Evolutionary conservation across 2,888 invertebrate genomes (phyloP), one percentile per base, ranked within the genome.

Genomic region (Anarsia innoxiella): DNA sequence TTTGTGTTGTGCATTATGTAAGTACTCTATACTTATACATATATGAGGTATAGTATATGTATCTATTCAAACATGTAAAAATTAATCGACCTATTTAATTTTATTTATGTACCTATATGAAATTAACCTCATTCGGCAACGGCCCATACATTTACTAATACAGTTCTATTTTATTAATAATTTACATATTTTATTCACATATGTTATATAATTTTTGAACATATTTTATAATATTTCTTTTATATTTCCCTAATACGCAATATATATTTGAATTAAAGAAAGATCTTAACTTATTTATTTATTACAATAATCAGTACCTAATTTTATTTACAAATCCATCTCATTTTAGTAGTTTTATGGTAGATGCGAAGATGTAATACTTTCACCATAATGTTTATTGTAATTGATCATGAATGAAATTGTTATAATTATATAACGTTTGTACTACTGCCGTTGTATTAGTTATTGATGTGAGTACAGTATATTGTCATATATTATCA

Each of bases 1-100:
- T 61, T 59, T 68, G 64, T 73, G 62, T 66, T 69, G 65, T 73
- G 67, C 63, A 63, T 66, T 66, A 26, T 8, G 25, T 35, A 28
- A 14, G 14, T 35, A 16, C n/a, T 28, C 12, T 13, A 13, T 28
- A 28, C 12, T 28, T 35, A 35, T 35, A 28, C 14, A 12, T 35
- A 25, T 34, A 34, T 34, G 15, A 19, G 12, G 12, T 35, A 28
- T 35, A 28, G 16, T 35, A 34, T 27, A 28, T 27, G 35, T 27
- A 35, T 28, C n/a, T n/a, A n/a, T n/a, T n/a, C n/a, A n/a, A n/a
- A n/a, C n/a, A n/a, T n/a, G n/a, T n/a, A n/a, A n/a, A n/a, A n/a
- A n/a, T n/a, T n/a, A n/a, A n/a, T n/a, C n/a, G n/a, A n/a, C n/a
- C n/a, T n/a, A n/a, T n/a, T n/a, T n/a, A n/a, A n/a, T n/a, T n/a